A percentile compares a stretch with the other conserved stretches of the same genome.
Evolutionary conservation across 1,140 invertebrate species (phyloP).

Genomic region (Drosophila gunungcola): DNA sequence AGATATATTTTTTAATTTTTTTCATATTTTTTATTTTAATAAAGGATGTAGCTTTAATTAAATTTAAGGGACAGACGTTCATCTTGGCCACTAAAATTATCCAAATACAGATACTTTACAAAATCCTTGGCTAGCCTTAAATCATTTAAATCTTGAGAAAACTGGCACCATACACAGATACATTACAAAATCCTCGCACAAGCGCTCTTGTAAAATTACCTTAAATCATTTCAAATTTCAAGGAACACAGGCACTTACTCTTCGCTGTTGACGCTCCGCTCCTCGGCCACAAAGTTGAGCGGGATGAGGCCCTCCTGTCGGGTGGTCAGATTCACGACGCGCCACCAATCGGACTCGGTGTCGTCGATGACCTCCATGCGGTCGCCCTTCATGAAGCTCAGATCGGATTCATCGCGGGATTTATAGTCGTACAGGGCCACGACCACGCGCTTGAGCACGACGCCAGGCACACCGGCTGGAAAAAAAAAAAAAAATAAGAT

Average conservation of each 20-base stretch:
- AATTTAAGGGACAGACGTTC: no score
- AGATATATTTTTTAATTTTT: no score
- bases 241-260: conserved; percentile 90
- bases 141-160: no score
- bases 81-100: no score
- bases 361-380: conserved; percentile 95
- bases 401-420: conserved; percentile 94
- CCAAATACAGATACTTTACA: no score
- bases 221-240: background rate
- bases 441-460: conserved; percentile 88
- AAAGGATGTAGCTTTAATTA: no score
- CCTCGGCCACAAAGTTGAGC: conserved; percentile 96
- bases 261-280: conserved; percentile 97
- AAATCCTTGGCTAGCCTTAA: no score
- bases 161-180: no score
- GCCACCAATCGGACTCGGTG: conserved; percentile 97
- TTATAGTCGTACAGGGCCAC: conserved; percentile 96
- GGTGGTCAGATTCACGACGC: conserved; percentile 93
- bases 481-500: background rate
- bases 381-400: conserved; percentile 96
- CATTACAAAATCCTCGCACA: no score
- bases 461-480: conserved; percentile 75
- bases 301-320: conserved; percentile 95
- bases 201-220: background rate
- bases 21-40: no score